Evolutionary conservation across 2,113 vertebrate genomes (phyloP), one percentile per base, ranked within the genome.

Genomic region (Corydoras sp.): DNA sequence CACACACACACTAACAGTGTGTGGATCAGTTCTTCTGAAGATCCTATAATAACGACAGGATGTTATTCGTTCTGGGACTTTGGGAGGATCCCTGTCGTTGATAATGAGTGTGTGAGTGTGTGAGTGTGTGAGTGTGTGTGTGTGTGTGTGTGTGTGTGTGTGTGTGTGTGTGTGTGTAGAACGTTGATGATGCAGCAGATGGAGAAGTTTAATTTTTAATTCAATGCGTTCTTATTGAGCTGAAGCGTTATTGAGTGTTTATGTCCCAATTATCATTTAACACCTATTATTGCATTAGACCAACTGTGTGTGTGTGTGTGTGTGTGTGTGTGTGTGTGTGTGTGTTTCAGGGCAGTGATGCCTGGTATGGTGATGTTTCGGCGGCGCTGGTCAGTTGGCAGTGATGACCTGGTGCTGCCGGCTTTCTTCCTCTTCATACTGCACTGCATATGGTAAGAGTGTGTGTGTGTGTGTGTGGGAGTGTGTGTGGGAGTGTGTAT

Each of bases 341-440:
- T 67, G 49, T 9, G 10, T 76, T 65, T 24, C 86, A 92, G 90
- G 89, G 88, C 86, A 89, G 87, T 89, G 86, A 91, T 90, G 96
- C 96, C 97, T 82, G 97, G 97, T 81, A 99, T 98, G 80, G 97
- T 99, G 80, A 94, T 99, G 90, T 99, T 99, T 89, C 94, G 96
- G 87, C 92, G 97, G 81, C 96, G 97, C 91, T 99, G 97, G 97
- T 98, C 97, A 93, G 97, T 99, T 81, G 97, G 96, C 91, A 99
- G 96, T 80, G 97, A 99, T 93, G 97, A 99, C 93, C 93, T 99
- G 80, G 97, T 99, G 90, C 85, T 99, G 89, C 97, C 97, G 0
- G 97, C 94, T 54, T 86, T 98, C 88, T 98, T 99, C 84, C 95
- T 99, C 78, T 99, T 99, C 85, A 86, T 99, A 74, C 88, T 99